phyloP scores from a whole-genome alignment of 2,888 invertebrate genomes.

The Heteromyza rotundicornis region DNA sequence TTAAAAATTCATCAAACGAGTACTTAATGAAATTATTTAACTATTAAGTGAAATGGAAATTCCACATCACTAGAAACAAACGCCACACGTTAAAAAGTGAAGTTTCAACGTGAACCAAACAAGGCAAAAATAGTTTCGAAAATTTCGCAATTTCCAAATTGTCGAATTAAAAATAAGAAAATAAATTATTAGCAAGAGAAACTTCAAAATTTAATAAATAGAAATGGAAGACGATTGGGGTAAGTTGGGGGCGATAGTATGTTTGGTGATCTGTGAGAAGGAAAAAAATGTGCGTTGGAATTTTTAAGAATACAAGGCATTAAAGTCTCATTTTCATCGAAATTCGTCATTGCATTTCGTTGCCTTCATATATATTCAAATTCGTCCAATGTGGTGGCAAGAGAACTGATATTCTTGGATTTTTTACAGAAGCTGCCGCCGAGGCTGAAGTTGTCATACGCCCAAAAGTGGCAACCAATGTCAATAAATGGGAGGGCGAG shows the following conservation, averaged over 20 bases:
- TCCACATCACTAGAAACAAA: background rate
- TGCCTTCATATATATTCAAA: too few species aligned
- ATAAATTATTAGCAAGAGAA: too few species aligned
- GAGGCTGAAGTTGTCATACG: conserved; percentile 73
- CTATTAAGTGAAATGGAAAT: too few species aligned
- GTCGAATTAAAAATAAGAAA: background rate
- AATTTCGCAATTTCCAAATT: background rate
- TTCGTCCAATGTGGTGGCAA: background rate
- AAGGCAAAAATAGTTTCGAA: background rate
- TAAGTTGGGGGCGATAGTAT: conserved; percentile 62
- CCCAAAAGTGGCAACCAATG: conserved; percentile 67
- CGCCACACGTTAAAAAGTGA: background rate
- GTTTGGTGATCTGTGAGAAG: too few species aligned
- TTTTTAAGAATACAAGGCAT: background rate
- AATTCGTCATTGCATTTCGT: too few species aligned
- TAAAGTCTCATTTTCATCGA: background rate
- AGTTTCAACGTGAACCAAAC: background rate
- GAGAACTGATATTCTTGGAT: background rate
- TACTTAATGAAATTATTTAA: too few species aligned
- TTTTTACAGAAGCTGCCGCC: conserved; percentile 54
- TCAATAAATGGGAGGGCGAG: conserved; percentile 87
- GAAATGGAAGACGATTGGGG: conserved; percentile 77
- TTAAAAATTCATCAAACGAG: too few species aligned
- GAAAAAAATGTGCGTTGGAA: background rate
- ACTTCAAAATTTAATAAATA: conserved; percentile 17